phyloP scores from a whole-genome alignment of 1,140 invertebrate species.

The Tetragnatha versicolor region DNA sequence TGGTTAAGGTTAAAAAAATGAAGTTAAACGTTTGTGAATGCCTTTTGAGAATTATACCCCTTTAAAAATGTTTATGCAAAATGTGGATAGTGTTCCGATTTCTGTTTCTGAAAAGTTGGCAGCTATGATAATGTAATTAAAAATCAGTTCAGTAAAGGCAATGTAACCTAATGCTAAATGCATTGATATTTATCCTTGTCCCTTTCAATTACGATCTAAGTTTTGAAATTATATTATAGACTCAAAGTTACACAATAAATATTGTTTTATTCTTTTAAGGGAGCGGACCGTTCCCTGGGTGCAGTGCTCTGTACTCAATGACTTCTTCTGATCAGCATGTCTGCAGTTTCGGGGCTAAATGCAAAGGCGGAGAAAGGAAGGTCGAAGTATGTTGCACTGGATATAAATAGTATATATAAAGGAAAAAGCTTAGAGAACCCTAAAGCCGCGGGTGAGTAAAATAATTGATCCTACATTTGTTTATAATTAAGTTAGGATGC shows the following conservation, averaged over 20 bases:
- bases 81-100: no score
- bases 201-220: not conserved
- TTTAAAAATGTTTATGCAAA: no score
- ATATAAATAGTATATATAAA: slow-evolving; percentile 97
- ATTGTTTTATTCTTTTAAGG: slow-evolving; percentile 64
- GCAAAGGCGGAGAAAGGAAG: slow-evolving; percentile 92
- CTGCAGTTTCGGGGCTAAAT: slow-evolving; percentile 81
- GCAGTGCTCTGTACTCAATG: slow-evolving; percentile 75
- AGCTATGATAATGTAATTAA: not conserved
- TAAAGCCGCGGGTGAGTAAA: slow-evolving; percentile 65
- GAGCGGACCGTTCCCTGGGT: slow-evolving; percentile 82
- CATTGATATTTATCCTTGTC: no score
- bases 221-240: not conserved
- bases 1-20: no score
- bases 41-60: no score
- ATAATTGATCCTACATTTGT: not conserved
- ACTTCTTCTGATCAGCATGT: slow-evolving; percentile 86
- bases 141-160: no score
- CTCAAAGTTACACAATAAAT: not conserved
- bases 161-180: no score
- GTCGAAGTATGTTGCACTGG: slow-evolving; percentile 83
- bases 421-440: slow-evolving; percentile 74
- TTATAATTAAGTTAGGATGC: not conserved
- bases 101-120: no score
- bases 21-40: no score